phyloP scores from a whole-genome alignment of 2,888 invertebrate species.

The Smittia aterrima region DNA sequence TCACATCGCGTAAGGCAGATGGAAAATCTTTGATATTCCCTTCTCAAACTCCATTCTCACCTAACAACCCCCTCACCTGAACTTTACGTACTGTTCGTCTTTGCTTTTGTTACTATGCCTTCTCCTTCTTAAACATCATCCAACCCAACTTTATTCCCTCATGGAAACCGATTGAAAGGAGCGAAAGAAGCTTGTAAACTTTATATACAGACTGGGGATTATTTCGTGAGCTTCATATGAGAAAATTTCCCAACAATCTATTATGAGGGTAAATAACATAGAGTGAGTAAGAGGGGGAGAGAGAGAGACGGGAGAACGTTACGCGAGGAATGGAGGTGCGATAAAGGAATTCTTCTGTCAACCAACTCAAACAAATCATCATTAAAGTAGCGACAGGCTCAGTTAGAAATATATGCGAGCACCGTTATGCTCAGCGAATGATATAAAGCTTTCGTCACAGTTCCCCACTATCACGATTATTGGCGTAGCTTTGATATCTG shows the following conservation, averaged over 20 bases:
- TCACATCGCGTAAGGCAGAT: neutral
- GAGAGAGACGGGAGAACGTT: neutral
- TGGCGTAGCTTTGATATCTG: neutral
- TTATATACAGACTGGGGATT: slow-evolving; percentile 1
- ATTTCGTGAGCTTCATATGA: neutral
- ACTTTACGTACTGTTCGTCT: slow-evolving; percentile 2
- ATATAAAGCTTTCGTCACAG: neutral
- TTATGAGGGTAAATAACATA: slow-evolving; percentile 15
- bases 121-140: neutral
- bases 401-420: too few species aligned
- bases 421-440: neutral
- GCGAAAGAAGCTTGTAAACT: neutral
- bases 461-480: slow-evolving; percentile 2
- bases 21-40: slow-evolving; percentile 1
- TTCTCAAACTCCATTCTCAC: neutral
- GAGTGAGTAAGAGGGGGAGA: too few species aligned
- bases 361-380: slow-evolving; percentile 12
- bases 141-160: neutral
- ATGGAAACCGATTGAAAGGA: neutral
- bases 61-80: neutral
- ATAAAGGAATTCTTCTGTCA: neutral
- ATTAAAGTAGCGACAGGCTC: neutral
- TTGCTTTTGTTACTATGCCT: slow-evolving; percentile 4
- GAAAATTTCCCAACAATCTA: slow-evolving; percentile 3
- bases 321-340: neutral